Percentiles rank a stretch among this genome's conserved stretches.
Conservation (phyloP, 2,113 vertebrate genomes). For the Ceyx cyanopectus region DNA sequence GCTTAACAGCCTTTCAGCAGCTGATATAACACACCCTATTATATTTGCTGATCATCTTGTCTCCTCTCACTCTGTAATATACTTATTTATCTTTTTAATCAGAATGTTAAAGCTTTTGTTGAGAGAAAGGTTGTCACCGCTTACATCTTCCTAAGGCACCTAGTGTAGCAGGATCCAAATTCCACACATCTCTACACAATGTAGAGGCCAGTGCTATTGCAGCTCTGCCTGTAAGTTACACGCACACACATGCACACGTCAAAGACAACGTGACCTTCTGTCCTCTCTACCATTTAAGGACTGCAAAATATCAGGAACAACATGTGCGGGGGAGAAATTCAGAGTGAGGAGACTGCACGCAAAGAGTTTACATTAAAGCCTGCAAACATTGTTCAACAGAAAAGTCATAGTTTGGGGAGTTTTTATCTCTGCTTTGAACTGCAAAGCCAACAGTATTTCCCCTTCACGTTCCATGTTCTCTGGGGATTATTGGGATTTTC, state of each 20-base stretch:
- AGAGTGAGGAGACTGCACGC: background rate
- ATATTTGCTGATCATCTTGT: background rate
- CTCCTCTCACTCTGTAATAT: background rate
- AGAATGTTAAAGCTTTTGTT: background rate
- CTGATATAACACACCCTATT: background rate
- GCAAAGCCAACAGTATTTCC: background rate
- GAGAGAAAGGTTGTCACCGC: background rate
- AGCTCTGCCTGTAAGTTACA: background rate
- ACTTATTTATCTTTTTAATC: background rate
- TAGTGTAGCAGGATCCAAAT: background rate
- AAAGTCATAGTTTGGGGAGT: background rate
- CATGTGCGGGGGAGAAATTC: background rate
- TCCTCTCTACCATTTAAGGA: background rate
- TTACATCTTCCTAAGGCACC: background rate
- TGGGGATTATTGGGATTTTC: background rate
- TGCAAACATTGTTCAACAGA: background rate
- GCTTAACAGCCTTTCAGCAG: background rate
- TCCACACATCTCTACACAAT: background rate
- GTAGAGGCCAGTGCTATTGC: rapidly evolving
- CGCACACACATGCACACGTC: rapidly evolving
- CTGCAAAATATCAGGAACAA: background rate
- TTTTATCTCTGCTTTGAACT: slow-evolving; percentile 21
- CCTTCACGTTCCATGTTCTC: background rate
- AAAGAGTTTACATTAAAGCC: background rate
- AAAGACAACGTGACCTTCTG: background rate